These are phyloP conservation scores for Turritopsis dohrnii DNA, from an alignment of 30 jellyfish, hydroid and myxozoan species.

Conservation along the genomic window DNA sequence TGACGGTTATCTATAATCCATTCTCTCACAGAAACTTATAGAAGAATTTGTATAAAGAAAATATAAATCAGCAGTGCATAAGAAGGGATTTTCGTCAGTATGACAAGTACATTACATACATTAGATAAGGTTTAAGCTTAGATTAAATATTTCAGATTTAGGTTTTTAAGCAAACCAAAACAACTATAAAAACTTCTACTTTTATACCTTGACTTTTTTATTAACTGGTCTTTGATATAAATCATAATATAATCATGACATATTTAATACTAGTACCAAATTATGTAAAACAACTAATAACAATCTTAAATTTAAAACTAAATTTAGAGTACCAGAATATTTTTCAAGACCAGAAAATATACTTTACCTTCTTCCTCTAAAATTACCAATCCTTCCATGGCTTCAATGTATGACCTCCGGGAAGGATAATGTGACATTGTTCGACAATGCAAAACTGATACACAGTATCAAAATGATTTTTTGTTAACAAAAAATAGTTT, in stretches of 20 bases:
- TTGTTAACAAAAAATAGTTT: background rate
- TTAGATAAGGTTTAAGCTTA: background rate
- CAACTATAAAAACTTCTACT: background rate
- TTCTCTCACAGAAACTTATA: too few relatives aligned
- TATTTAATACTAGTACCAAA: too few relatives aligned
- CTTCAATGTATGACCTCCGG: conserved; percentile 7
- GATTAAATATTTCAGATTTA: background rate
- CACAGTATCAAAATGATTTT: conserved; percentile 13
- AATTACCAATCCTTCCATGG: background rate
- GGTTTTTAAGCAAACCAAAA: background rate
- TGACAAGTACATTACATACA: background rate
- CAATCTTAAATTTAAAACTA: too few relatives aligned
- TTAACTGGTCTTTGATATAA: too few relatives aligned
- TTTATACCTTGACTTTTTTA: too few relatives aligned
- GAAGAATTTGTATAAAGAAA: too few relatives aligned
- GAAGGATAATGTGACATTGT: conserved; percentile 11
- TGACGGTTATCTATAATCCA: too few relatives aligned
- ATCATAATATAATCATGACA: too few relatives aligned
- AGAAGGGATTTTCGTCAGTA: background rate
- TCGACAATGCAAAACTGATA: background rate
- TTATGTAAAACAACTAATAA: too few relatives aligned
- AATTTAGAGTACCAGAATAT: too few relatives aligned
- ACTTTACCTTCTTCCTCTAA: background rate
- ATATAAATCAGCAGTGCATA: too few relatives aligned
- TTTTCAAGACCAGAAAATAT: too few relatives aligned